phyloP scores from a whole-genome alignment of 2,113 vertebrate species.

The Saccopteryx leptura region DNA sequence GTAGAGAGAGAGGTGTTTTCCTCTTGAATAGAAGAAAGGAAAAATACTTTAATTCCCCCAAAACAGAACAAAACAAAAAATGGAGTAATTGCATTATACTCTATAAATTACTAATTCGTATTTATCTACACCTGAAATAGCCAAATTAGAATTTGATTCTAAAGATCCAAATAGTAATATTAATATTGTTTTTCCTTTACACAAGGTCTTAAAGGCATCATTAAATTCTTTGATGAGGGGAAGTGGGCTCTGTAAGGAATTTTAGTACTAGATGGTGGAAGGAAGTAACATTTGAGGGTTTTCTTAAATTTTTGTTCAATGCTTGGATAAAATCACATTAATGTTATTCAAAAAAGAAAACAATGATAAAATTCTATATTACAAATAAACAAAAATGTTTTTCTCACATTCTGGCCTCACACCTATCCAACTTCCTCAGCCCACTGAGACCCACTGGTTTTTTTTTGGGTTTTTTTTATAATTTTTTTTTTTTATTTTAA shows the following conservation, averaged over 20 bases:
- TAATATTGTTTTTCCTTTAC: background rate
- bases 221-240: background rate
- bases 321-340: background rate
- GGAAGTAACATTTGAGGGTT: background rate
- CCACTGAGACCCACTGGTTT: background rate
- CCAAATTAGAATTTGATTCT: background rate
- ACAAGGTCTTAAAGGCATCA: background rate
- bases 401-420: background rate
- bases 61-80: background rate
- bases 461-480: too few species aligned
- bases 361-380: background rate
- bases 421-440: background rate
- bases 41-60: background rate
- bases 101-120: background rate
- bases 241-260: background rate
- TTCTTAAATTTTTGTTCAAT: background rate
- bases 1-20: slow-evolving; percentile 59
- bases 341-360: background rate
- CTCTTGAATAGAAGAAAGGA: background rate
- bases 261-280: background rate
- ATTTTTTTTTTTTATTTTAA: too few species aligned
- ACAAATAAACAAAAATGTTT: background rate
- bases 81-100: background rate
- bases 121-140: background rate
- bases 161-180: background rate